phyloP scores from a whole-genome alignment of 2,888 invertebrate genomes.

The Drosophila paramelanica region DNA sequence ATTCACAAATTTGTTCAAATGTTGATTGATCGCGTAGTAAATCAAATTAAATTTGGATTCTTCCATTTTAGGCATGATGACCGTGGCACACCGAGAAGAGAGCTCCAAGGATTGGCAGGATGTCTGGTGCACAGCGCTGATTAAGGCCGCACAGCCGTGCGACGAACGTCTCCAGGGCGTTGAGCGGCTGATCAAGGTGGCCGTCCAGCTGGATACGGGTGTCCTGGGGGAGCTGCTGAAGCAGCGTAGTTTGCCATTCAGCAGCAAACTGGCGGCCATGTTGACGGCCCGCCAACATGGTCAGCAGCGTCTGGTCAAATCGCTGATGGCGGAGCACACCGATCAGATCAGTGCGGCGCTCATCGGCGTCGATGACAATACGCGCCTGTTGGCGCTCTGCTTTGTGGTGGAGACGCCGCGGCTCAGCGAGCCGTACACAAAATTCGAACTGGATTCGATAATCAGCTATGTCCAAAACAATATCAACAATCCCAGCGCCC shows the following conservation, averaged over 20 bases:
- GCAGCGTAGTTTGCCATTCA: conserved; percentile 61
- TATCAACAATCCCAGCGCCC: conserved; percentile 87
- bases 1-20: too few relatives aligned
- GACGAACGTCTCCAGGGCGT: conserved; percentile 69
- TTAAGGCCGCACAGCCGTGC: conserved; percentile 59
- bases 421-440: conserved; percentile 88
- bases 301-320: conserved; percentile 38
- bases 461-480: conserved; percentile 89
- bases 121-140: conserved; percentile 85
- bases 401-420: conserved; percentile 91
- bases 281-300: conserved; percentile 85
- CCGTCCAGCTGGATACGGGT: conserved; percentile 77
- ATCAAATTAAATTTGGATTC: too few relatives aligned
- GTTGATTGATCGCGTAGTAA: too few relatives aligned
- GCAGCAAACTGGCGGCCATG: conserved; percentile 83
- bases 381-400: conserved; percentile 89
- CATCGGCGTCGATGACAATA: conserved; percentile 86
- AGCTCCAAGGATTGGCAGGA: conserved; percentile 85
- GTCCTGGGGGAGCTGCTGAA: conserved; percentile 70
- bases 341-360: conserved; percentile 86
- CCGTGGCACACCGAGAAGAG: conserved; percentile 84
- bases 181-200: conserved; percentile 79
- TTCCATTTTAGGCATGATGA: conserved; percentile 84
- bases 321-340: not conserved
- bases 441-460: conserved; percentile 88